A percentile compares a stretch with the other conserved stretches of the same genome.
Evolutionary conservation across 2,888 invertebrate species (phyloP).

Genomic region (Antitype chi): DNA sequence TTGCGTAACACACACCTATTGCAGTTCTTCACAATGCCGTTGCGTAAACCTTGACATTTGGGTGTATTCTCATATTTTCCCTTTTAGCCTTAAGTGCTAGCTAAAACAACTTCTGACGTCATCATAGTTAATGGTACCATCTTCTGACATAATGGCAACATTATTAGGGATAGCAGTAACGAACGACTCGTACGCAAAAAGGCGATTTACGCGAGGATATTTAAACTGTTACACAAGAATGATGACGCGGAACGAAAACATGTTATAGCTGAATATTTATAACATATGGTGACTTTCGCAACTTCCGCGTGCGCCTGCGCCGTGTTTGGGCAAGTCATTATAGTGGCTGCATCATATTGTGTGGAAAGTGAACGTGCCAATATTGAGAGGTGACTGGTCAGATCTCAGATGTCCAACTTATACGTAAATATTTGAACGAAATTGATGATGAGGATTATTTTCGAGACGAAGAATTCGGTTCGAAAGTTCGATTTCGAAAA

Average conservation of each 20-base stretch:
- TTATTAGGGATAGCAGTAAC: constrained; percentile 33
- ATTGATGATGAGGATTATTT: constrained; percentile 31
- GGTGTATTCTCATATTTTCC: constrained; percentile 71
- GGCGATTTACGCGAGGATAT: constrained; percentile 62
- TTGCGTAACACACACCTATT: constrained; percentile 82
- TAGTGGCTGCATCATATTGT: constrained; percentile 62
- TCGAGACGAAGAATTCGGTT: constrained; percentile 13
- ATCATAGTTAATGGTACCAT: constrained; percentile 44
- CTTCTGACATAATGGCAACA: constrained; percentile 54
- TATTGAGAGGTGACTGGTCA: constrained; percentile 48
- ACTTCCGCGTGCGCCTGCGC: constrained; percentile 72
- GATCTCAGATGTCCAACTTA: constrained; percentile 41
- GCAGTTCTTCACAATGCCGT: constrained; percentile 78
- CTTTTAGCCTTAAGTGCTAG: constrained; percentile 62
- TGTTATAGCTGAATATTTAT: constrained; percentile 80
- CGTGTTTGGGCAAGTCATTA: constrained; percentile 76
- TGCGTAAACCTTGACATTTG: constrained; percentile 86
- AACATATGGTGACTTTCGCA: constrained; percentile 76
- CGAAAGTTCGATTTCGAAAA: constrained; percentile 50
- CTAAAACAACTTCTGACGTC: constrained; percentile 46
- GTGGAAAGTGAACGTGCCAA: constrained; percentile 58
- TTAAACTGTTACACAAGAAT: constrained; percentile 65
- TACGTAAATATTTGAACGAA: constrained; percentile 55
- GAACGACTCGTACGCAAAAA: constrained; percentile 51
- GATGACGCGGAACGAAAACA: constrained; percentile 70